Conservation (phyloP, 1,140 invertebrate genomes). For the Drosophila orena region DNA sequence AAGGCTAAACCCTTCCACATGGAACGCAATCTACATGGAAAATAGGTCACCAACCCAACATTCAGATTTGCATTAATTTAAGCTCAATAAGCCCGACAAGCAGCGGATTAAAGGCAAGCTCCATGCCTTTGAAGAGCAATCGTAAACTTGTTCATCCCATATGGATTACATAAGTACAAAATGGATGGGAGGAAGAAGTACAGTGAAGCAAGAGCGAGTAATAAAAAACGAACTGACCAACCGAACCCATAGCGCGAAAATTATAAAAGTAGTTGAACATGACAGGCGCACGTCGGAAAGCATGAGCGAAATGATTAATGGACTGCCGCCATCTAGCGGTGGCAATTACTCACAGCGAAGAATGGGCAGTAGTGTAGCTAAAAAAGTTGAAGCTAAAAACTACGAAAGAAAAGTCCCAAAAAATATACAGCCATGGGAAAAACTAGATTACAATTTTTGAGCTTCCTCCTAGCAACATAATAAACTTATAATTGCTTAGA, state of each 20-base stretch:
- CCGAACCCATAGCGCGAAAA: slow-evolving; percentile 54
- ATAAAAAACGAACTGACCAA: slow-evolving; percentile 63
- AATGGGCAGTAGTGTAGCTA: background rate
- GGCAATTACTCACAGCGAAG: slow-evolving; percentile 18
- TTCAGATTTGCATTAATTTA: slow-evolving; percentile 61
- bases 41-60: slow-evolving; percentile 25
- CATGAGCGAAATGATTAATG: slow-evolving; percentile 65
- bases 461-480: no score
- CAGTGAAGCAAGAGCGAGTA: slow-evolving; percentile 3
- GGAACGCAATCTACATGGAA: slow-evolving; percentile 5
- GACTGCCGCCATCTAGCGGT: slow-evolving; percentile 29
- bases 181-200: background rate
- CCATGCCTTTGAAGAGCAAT: slow-evolving; percentile 10
- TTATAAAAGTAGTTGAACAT: slow-evolving; percentile 79
- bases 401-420: background rate
- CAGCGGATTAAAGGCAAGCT: slow-evolving; percentile 17
- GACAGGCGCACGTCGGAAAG: slow-evolving; percentile 67
- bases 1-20: slow-evolving; percentile 9
- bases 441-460: no score
- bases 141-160: slow-evolving; percentile 32
- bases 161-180: slow-evolving; percentile 21
- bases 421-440: background rate
- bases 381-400: background rate
- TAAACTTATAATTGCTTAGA: no score
- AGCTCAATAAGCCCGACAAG: slow-evolving; percentile 47